phyloP scores from a whole-genome alignment of 2,797 vertebrate genomes.

The Thripadectes ignobilis region DNA sequence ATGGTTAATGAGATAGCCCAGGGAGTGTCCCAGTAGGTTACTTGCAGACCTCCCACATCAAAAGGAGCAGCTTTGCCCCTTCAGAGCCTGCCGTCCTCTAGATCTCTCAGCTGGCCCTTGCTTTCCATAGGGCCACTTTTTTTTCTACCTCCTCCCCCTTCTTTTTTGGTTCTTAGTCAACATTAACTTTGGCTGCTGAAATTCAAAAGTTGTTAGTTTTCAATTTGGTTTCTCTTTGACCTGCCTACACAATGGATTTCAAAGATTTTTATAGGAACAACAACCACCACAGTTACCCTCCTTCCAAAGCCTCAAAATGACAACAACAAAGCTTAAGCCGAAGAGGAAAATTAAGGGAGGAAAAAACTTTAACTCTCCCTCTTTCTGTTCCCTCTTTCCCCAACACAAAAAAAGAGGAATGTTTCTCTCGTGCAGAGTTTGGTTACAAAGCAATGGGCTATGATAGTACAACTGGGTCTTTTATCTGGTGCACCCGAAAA shows the following conservation, averaged over 20 bases:
- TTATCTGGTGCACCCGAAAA: constrained; percentile 29
- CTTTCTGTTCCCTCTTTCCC: not conserved
- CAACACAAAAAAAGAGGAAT: not conserved
- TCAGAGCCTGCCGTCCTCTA: constrained; percentile 68
- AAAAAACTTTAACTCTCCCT: not conserved
- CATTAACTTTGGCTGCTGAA: constrained; percentile 75
- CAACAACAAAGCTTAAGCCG: not conserved
- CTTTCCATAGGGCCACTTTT: constrained; percentile 57
- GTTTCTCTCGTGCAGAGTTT: constrained; percentile 37
- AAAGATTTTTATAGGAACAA: constrained; percentile 38
- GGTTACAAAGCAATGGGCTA: constrained; percentile 19
- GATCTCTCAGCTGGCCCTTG: constrained; percentile 71
- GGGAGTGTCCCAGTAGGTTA: constrained; percentile 86
- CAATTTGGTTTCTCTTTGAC: constrained; percentile 76
- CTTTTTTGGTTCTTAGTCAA: constrained; percentile 69
- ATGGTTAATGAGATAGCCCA: constrained; percentile 94
- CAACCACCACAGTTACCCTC: not conserved
- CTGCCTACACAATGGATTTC: constrained; percentile 62
- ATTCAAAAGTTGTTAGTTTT: constrained; percentile 77
- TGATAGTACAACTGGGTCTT: not conserved
- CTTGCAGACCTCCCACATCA: constrained; percentile 97
- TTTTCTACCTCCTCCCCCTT: not conserved
- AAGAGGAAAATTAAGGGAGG: not conserved
- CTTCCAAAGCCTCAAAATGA: not conserved
- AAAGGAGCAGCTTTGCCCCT: constrained; percentile 82